Conservation (phyloP, 2,113 vertebrate species). For the Holacanthus passer region DNA sequence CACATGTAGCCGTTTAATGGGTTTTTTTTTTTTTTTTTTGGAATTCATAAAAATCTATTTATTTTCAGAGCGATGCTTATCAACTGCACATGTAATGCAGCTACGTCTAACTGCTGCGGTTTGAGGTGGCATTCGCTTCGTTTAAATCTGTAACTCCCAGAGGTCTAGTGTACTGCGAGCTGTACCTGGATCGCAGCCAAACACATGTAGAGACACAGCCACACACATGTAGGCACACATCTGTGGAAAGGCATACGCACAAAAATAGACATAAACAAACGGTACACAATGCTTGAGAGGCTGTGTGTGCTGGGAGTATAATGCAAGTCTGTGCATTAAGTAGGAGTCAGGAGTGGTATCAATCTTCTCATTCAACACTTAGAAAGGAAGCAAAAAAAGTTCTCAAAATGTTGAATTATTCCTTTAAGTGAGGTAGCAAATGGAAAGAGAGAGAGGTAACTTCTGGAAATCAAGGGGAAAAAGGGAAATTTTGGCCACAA, state of each 20-base stretch:
- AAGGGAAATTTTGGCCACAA: background rate
- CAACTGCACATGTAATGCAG: background rate
- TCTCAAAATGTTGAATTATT: background rate
- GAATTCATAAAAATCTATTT: constrained; percentile 23
- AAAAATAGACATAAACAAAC: constrained; percentile 32
- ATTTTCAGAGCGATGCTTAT: constrained; percentile 22
- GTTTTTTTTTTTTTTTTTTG: constrained; percentile 8
- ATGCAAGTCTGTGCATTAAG: background rate
- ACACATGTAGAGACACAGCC: constrained; percentile 3
- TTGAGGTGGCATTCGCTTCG: background rate
- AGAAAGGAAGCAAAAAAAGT: background rate
- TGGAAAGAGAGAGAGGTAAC: background rate
- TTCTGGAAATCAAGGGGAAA: background rate
- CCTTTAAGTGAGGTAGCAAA: constrained; percentile 6
- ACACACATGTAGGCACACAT: constrained; percentile 9
- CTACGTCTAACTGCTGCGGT: constrained; percentile 11
- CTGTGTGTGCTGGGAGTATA: constrained; percentile 1
- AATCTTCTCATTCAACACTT: background rate
- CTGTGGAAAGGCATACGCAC: background rate
- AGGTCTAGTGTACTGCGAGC: background rate
- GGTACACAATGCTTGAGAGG: background rate
- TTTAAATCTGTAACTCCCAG: constrained; percentile 1
- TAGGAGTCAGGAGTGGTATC: background rate
- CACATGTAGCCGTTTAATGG: background rate
- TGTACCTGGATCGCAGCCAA: constrained; percentile 41